Base-by-base conservation (phyloP, 1,140 invertebrate genomes). In the Cardiocondyla obscurior region DNA sequence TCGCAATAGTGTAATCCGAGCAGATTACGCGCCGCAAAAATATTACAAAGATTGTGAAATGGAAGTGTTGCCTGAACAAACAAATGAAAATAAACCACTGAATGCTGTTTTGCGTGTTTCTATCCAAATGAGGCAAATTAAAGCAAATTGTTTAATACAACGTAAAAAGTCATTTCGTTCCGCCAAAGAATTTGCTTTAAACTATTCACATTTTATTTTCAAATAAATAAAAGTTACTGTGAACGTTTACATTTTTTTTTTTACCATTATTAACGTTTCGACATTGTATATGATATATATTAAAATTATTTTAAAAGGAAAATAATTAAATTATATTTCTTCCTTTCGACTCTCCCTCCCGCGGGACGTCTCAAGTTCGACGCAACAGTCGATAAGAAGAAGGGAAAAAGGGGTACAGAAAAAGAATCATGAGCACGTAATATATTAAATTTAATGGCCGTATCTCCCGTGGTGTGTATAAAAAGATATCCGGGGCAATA, bases 371-470 rank as follows among this genome's bases (percentile, higher is more conserved):
- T 42, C 19, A 30, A 77, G 5, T 36, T 51, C 30, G 14, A 77
- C 6, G 10, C 5, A 22, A 8, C 12, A 19, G 12, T 5, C 42
- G 73, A 64, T 76, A 76, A 76, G 30, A 16, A 5, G 22, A 12
- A 14, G 12, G 33, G 36, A 62, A 65, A 51, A 30, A 14, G 46
- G 25, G 22, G n/a, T n/a, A n/a, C n/a, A 19, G 22, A 44, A 33
- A 60, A 19, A 55, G 36, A 44, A 42, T 46, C n/a, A 51, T 42
- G 33, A 82, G 25, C 16, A 33, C 1, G 19, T 7, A 3, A n/a
- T 62, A 60, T 82, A 82, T 85, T 72, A 83, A 84, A 87, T 83
- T 77, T 77, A 85, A 87, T 65, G 70, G 28, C 22, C 44, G 8
- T 64, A 72, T 65, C 55, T 83, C 49, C 39, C n/a, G 65, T 30